phyloP scores from a whole-genome alignment of 2,888 invertebrate species.

The Ariolimax columbianus region DNA sequence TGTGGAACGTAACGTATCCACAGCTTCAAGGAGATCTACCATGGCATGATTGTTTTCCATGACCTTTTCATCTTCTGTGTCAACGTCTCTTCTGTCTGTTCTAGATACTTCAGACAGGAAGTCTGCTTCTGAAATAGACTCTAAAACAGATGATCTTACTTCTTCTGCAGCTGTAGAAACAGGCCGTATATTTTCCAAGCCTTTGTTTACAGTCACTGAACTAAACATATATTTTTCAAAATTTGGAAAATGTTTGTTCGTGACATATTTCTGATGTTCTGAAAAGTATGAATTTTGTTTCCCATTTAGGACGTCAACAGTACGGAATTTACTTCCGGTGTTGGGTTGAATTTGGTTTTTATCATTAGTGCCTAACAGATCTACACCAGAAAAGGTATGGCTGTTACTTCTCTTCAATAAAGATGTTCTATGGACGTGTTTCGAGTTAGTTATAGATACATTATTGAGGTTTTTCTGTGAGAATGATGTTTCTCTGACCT shows the following conservation, averaged over 20 bases:
- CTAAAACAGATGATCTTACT: neutral
- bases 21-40: neutral
- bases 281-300: neutral
- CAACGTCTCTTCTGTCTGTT: neutral
- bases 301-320: neutral
- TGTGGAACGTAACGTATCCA: no score
- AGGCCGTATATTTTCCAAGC: neutral
- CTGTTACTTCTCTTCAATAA: neutral
- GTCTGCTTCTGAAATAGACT: constrained; percentile 10
- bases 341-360: neutral
- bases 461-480: neutral
- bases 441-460: neutral
- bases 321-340: neutral
- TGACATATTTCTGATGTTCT: neutral
- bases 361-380: no score
- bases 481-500: neutral
- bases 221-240: neutral
- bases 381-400: no score
- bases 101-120: neutral
- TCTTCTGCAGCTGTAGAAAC: neutral
- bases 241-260: neutral
- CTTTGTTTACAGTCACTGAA: neutral
- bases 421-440: neutral
- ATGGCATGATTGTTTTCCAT: neutral
- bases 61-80: neutral